A percentile compares a stretch with the other conserved stretches of the same genome.
Conservation (phyloP, 2,113 vertebrate species). For the Amia ocellicauda region DNA sequence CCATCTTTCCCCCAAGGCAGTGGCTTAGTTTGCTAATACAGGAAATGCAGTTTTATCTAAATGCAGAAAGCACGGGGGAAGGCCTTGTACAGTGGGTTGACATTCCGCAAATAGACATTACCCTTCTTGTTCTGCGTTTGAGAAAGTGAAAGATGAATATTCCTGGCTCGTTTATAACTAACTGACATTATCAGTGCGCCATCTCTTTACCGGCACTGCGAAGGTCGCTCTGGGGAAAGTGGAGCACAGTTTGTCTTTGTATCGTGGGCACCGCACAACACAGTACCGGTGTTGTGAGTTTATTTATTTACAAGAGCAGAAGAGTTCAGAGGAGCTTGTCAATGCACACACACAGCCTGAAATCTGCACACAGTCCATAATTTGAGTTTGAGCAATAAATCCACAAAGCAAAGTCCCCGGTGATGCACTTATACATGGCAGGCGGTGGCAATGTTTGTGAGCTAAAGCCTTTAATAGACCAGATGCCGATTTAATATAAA, state of each 20-base stretch:
- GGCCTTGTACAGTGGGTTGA: not conserved
- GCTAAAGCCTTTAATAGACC: too few relatives aligned
- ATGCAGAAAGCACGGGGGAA: conserved; percentile 1
- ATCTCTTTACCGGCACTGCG: not conserved
- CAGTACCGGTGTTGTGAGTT: not conserved
- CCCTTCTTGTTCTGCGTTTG: not conserved
- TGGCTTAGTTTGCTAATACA: not conserved
- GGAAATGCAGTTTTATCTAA: conserved; percentile 2
- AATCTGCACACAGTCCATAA: too few relatives aligned
- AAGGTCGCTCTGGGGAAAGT: conserved; percentile 6
- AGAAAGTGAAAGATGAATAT: not conserved
- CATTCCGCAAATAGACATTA: not conserved
- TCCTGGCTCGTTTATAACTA: not conserved
- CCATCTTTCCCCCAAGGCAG: not conserved
- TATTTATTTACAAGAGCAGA: too few relatives aligned
- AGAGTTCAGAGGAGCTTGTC: too few relatives aligned
- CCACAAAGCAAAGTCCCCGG: too few relatives aligned
- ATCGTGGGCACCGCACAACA: not conserved
- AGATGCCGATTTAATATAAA: too few relatives aligned
- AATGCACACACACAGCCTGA: too few relatives aligned
- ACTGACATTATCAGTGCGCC: conserved; percentile 4
- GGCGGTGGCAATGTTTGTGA: too few relatives aligned
- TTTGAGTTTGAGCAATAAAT: too few relatives aligned
- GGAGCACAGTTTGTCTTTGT: not conserved
- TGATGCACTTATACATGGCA: too few relatives aligned